Conservation (phyloP, 2,888 invertebrate species). For the Odontothrips loti region DNA sequence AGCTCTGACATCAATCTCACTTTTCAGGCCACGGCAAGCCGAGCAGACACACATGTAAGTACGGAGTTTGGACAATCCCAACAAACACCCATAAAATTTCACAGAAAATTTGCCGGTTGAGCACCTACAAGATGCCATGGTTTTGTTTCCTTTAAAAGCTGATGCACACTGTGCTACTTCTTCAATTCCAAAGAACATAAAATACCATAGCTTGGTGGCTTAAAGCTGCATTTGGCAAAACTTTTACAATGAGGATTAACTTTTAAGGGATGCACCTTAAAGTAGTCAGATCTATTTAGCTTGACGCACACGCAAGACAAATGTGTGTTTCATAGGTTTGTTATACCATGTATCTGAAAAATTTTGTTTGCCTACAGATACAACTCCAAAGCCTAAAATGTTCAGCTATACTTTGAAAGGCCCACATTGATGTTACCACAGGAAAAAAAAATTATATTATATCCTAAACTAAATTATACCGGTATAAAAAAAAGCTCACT, state of each 20-base stretch:
- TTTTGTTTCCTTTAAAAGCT: background rate
- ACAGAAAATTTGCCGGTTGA: background rate
- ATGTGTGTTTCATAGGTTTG: background rate
- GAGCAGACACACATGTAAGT: background rate
- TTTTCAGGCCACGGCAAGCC: slow-evolving; percentile 1
- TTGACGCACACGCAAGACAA: background rate
- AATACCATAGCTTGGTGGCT: background rate
- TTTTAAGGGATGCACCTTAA: background rate
- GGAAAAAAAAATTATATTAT: slow-evolving; percentile 4
- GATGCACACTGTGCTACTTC: background rate
- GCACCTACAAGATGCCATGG: background rate
- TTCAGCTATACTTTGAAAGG: slow-evolving; percentile 13
- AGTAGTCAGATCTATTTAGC: slow-evolving; percentile 12
- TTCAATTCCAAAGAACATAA: too few relatives aligned
- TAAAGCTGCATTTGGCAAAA: slow-evolving; percentile 2
- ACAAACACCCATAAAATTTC: background rate
- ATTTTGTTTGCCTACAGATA: slow-evolving; percentile 10
- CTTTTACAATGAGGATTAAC: background rate
- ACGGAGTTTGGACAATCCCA: background rate
- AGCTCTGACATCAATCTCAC: slow-evolving; percentile 1
- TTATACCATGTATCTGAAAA: background rate
- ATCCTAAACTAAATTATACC: background rate
- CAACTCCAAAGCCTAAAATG: slow-evolving; percentile 4
- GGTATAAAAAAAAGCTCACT: slow-evolving; percentile 5
- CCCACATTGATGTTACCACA: slow-evolving; percentile 7